Evolutionary conservation across 2,797 vertebrate genomes (phyloP), one percentile per base, ranked within the genome.

Genomic region (Glyptemys insculpta): DNA sequence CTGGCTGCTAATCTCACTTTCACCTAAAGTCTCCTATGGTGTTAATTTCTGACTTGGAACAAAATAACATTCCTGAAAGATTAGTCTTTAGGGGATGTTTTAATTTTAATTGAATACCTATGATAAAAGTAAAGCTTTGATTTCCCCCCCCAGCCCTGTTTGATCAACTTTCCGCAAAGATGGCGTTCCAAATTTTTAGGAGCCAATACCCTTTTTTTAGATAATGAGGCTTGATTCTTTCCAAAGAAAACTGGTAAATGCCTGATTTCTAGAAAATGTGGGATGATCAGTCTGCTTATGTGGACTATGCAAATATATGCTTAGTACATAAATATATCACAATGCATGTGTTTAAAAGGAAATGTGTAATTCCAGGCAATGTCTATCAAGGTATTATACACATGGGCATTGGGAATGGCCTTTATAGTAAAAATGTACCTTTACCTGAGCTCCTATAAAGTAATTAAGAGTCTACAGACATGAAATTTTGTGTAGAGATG

Each of bases 1-100:
- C 18, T 31, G 56, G 49, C 57, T 53, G 23, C 23, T 83, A 14
- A 80, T 65, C 12, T 8, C 27, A 31, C 53, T 27, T n/a, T 52
- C 41, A 23, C 25, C 44, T 74, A 78, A 65, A 41, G 41, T 81
- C 27, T 68, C 68, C 47, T 37, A 44, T 82, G 78, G 57, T 86
- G 72, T 90, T 78, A 85, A 86, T 86, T 92, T 87, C 91, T 91
- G 81, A 76, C 59, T 91, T 90, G 90, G 89, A 93, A 91, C 79
- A 92, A 87, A 91, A 95, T 90, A 85, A 92, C 78, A 83, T 95
- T 90, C 86, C 85, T 86, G 72, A 72, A 82, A 88, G 88, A 85
- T 87, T 83, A 53, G 59, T 87, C 56, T 37, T 79, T 54, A 84
- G 88, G 78, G 81, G 59, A 91, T 68, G 19, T 44, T 47, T 82